These are phyloP conservation scores for Tillus elongatus DNA, from an alignment of 2,888 invertebrate genomes.

Conservation along the genomic window DNA sequence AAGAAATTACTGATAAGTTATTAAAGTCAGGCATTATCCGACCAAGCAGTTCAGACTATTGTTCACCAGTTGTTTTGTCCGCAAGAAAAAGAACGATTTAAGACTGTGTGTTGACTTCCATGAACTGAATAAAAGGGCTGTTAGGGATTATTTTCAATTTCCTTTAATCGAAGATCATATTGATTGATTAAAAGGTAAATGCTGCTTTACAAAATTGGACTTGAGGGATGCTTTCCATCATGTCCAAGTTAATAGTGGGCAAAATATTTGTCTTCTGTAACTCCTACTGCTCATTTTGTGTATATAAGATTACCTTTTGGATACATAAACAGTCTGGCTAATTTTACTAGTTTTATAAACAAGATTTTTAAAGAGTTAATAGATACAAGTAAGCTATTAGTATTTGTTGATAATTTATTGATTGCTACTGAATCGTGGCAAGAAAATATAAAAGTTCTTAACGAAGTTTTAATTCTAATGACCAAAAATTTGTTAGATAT, in stretches of 20 bases:
- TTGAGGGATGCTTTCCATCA: not conserved
- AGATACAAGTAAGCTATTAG: conserved; percentile 9
- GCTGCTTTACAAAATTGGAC: conserved; percentile 1
- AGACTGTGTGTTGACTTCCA: conserved; percentile 11
- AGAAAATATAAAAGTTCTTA: conserved; percentile 15
- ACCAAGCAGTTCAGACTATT: too few species aligned
- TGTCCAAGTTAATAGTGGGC: not conserved
- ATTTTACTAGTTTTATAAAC: conserved; percentile 19
- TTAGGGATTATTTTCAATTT: conserved; percentile 5
- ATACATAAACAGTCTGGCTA: conserved; percentile 20
- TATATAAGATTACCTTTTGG: conserved; percentile 25
- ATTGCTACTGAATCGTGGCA: conserved; percentile 15
- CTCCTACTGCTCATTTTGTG: conserved; percentile 26
- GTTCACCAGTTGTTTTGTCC: too few species aligned
- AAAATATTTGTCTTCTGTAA: too few species aligned
- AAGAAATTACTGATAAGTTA: too few species aligned
- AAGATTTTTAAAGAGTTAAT: conserved; percentile 15
- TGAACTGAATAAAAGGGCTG: conserved; percentile 10
- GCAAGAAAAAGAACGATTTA: too few species aligned
- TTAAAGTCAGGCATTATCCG: too few species aligned
- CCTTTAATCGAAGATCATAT: conserved; percentile 9
- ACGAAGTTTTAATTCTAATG: conserved; percentile 10
- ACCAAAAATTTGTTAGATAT: conserved; percentile 11
- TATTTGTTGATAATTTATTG: conserved; percentile 20
- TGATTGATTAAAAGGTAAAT: conserved; percentile 13